Evolutionary conservation across 2,888 invertebrate species (phyloP).

Genomic region (Xestia sexstrigata): DNA sequence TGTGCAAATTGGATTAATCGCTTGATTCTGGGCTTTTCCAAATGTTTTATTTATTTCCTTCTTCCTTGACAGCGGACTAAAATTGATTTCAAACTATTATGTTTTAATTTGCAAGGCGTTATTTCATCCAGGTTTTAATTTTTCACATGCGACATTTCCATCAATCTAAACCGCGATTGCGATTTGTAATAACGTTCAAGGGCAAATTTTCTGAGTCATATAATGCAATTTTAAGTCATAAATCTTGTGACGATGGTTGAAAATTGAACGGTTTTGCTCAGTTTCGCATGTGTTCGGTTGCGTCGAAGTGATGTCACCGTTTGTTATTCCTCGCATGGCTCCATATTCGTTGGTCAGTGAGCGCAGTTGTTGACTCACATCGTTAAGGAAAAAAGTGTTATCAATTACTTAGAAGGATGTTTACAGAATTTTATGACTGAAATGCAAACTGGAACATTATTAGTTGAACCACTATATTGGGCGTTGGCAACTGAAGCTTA

Average conservation of each 20-base stretch:
- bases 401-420: conserved; percentile 67
- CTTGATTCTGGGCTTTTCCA: neutral
- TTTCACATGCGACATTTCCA: conserved; percentile 66
- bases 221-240: conserved; percentile 75
- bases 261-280: conserved; percentile 66
- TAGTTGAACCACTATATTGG: conserved; percentile 4
- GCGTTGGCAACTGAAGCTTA: neutral
- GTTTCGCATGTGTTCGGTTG: conserved; percentile 75
- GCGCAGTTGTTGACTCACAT: conserved; percentile 80
- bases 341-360: conserved; percentile 78
- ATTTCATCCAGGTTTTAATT: conserved; percentile 39
- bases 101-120: conserved; percentile 17
- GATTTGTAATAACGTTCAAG: conserved; percentile 79
- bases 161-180: conserved; percentile 72
- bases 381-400: conserved; percentile 76
- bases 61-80: neutral
- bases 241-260: conserved; percentile 64
- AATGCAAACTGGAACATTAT: conserved; percentile 44
- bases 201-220: conserved; percentile 67
- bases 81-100: conserved; percentile 1
- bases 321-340: conserved; percentile 83
- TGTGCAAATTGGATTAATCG: conserved; percentile 6
- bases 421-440: conserved; percentile 57
- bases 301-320: conserved; percentile 86
- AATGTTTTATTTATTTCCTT: conserved; percentile 3